Conservation (phyloP, 2,888 invertebrate species). For the Labia minor region DNA sequence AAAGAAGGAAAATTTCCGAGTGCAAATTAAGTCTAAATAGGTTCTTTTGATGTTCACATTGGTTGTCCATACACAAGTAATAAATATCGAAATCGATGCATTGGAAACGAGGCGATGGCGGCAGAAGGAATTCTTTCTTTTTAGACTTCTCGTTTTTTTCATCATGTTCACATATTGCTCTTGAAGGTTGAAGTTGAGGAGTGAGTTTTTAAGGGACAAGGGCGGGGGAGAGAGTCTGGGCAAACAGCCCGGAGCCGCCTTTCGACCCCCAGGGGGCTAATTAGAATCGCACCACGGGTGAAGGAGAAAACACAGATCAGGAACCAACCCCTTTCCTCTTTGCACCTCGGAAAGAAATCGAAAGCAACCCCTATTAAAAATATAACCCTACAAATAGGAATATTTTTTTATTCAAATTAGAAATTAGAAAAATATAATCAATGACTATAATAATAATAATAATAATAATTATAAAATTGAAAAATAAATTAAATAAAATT, state of each 20-base stretch:
- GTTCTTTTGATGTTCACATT: not conserved
- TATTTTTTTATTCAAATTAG: too few relatives aligned
- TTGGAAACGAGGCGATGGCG: not conserved
- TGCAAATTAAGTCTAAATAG: slow-evolving; percentile 1
- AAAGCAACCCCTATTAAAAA: too few relatives aligned
- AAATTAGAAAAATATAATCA: too few relatives aligned
- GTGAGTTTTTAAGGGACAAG: too few relatives aligned
- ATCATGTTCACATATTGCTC: not conserved
- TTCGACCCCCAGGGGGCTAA: not conserved
- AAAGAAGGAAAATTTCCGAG: not conserved
- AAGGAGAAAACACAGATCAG: too few relatives aligned
- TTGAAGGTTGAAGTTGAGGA: too few relatives aligned
- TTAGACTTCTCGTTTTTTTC: not conserved
- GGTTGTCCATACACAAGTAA: not conserved
- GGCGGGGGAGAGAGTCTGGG: not conserved
- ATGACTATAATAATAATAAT: too few relatives aligned
- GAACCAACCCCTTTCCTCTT: not conserved
- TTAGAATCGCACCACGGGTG: not conserved
- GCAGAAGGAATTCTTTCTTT: not conserved
- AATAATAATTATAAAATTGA: too few relatives aligned
- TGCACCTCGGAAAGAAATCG: not conserved
- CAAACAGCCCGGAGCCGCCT: not conserved
- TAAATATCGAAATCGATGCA: slow-evolving; percentile 13
- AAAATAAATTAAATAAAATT: too few relatives aligned
- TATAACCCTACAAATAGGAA: too few relatives aligned